These are phyloP conservation scores for Hedya salicella DNA, from an alignment of 2,888 invertebrate species.

Conservation along the genomic window DNA sequence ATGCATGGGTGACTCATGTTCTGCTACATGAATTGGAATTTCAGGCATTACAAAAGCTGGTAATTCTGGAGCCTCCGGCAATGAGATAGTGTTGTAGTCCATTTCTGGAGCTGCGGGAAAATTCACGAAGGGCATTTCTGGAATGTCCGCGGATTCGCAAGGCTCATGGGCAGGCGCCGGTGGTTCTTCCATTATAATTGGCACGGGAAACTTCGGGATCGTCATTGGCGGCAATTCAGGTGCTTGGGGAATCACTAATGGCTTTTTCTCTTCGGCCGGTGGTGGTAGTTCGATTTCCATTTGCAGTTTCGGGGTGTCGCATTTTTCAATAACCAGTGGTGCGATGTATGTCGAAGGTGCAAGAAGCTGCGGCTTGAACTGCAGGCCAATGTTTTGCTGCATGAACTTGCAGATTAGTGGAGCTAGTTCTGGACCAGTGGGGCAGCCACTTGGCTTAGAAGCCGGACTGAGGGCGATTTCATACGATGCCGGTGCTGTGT, in stretches of 20 bases:
- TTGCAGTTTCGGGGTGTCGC: slow-evolving; percentile 27
- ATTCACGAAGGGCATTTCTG: slow-evolving; percentile 20
- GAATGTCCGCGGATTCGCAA: slow-evolving; percentile 9
- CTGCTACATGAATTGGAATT: slow-evolving; percentile 1
- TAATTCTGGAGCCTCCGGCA: slow-evolving; percentile 46
- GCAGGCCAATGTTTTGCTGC: slow-evolving; percentile 16
- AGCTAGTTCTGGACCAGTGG: slow-evolving; percentile 25
- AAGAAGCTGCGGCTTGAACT: slow-evolving; percentile 30
- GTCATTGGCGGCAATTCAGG: slow-evolving; percentile 43
- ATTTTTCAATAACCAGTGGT: slow-evolving; percentile 26
- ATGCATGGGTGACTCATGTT: neutral
- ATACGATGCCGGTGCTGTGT: neutral
- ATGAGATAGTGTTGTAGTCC: slow-evolving; percentile 29
- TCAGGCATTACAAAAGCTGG: slow-evolving; percentile 40
- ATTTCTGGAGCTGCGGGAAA: slow-evolving; percentile 26
- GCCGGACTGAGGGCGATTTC: neutral
- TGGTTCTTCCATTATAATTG: slow-evolving; percentile 25
- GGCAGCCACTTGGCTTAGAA: slow-evolving; percentile 23
- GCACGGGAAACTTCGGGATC: slow-evolving; percentile 39
- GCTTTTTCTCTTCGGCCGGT: slow-evolving; percentile 31
- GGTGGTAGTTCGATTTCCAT: slow-evolving; percentile 36
- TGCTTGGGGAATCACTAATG: slow-evolving; percentile 44
- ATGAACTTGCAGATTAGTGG: slow-evolving; percentile 38
- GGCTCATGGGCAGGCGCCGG: slow-evolving; percentile 9
- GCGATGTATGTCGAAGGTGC: slow-evolving; percentile 28